Percentiles rank a stretch among this genome's conserved stretches.
Conservation (phyloP, 2,113 vertebrate genomes). For the Egretta garzetta region DNA sequence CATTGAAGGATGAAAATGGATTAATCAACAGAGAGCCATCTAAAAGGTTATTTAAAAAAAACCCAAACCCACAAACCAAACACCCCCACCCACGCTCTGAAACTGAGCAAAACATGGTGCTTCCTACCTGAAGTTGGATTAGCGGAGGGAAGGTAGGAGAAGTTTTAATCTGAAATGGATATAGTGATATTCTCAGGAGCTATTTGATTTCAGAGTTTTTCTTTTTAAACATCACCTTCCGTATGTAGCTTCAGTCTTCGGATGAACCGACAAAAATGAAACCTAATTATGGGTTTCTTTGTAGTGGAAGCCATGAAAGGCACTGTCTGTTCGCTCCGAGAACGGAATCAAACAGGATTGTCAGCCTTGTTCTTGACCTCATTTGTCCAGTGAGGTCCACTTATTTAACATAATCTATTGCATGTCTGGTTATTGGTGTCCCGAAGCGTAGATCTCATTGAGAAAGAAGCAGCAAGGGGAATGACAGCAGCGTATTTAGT, state of each 20-base stretch:
- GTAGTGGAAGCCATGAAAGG: background rate
- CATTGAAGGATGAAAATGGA: conserved; percentile 62
- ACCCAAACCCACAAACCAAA: background rate
- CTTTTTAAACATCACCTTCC: background rate
- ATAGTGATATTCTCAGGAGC: background rate
- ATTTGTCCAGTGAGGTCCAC: background rate
- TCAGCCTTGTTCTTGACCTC: conserved; percentile 1
- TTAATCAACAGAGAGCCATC: conserved; percentile 60
- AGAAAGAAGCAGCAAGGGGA: background rate
- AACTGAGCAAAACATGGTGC: background rate
- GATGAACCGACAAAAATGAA: background rate
- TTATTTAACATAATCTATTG: background rate
- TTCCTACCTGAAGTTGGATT: background rate
- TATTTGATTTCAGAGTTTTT: background rate
- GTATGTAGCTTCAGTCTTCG: background rate
- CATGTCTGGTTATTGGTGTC: background rate
- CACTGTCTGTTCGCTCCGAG: background rate
- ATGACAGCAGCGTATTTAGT: background rate
- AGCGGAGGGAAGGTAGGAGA: background rate
- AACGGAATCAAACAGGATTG: background rate
- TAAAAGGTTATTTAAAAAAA: conserved; percentile 55
- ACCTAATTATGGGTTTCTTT: conserved; percentile 33
- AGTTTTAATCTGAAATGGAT: background rate
- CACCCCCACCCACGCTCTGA: background rate
- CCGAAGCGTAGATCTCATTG: background rate